phyloP scores from a whole-genome alignment of 2,113 vertebrate genomes.

The Nycticryphes semicollaris region DNA sequence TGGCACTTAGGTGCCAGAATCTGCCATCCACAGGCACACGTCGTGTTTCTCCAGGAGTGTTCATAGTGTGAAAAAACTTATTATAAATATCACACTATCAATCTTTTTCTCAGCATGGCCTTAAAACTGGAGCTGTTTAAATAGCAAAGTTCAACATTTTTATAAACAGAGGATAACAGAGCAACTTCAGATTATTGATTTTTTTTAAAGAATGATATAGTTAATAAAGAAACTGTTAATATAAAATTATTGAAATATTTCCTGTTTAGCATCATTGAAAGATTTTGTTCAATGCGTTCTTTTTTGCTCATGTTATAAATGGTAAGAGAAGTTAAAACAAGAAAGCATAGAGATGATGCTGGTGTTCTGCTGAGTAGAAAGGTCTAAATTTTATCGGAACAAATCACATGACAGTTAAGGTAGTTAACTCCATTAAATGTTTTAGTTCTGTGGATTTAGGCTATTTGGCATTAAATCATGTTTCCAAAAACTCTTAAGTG shows the following conservation, averaged over 20 bases:
- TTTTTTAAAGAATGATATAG: background rate
- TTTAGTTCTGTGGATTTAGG: background rate
- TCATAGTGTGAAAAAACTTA: background rate
- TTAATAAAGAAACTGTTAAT: background rate
- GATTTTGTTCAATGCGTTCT: background rate
- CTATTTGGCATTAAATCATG: background rate
- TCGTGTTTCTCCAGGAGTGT: background rate
- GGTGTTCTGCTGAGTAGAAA: background rate
- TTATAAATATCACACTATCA: conserved; percentile 9
- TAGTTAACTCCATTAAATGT: background rate
- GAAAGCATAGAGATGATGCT: background rate
- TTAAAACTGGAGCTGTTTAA: conserved; percentile 34
- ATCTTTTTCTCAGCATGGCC: background rate
- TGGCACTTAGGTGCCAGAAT: background rate
- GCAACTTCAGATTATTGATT: background rate
- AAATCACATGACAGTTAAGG: background rate
- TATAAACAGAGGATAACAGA: background rate
- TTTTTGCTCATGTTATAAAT: background rate
- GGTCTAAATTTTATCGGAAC: background rate
- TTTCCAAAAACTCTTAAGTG: background rate
- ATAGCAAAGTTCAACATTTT: conserved; percentile 41
- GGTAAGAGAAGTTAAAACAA: background rate
- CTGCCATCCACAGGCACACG: background rate
- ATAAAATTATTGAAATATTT: background rate
- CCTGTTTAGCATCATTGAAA: background rate